A percentile compares a stretch with the other conserved stretches of the same genome.
These are phyloP conservation scores for Gorsachius magnificus DNA, from an alignment of 2,797 vertebrate species.

Conservation along the genomic window DNA sequence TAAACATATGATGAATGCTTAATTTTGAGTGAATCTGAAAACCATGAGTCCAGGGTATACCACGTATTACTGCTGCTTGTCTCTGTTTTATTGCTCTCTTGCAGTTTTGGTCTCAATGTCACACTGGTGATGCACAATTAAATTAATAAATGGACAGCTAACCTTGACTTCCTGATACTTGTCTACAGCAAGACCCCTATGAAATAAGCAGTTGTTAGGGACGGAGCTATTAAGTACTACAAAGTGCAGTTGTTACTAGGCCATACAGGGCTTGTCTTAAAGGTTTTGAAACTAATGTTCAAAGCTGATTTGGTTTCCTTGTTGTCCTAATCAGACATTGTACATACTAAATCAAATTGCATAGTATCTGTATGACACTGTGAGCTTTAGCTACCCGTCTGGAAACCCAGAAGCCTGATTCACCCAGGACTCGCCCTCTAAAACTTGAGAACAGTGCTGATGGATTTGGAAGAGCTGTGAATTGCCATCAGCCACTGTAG, in stretches of 20 bases:
- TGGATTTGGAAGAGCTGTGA: neutral
- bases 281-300: neutral
- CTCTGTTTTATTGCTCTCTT: neutral
- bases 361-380: neutral
- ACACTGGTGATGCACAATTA: neutral
- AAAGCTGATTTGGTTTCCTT: neutral
- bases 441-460: neutral
- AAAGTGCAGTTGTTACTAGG: neutral
- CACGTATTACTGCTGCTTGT: neutral
- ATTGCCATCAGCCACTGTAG: neutral
- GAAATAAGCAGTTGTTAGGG: neutral
- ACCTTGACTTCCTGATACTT: neutral
- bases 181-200: neutral
- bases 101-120: neutral
- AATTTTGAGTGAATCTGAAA: neutral
- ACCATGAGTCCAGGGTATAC: too few relatives aligned
- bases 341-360: neutral
- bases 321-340: neutral
- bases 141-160: neutral
- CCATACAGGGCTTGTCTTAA: neutral
- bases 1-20: neutral
- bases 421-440: neutral
- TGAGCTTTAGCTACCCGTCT: neutral
- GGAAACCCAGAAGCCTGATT: neutral
- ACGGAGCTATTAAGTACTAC: neutral